phyloP scores from a whole-genome alignment of 2,113 vertebrate species.

The Thalassarche chlororhynchos region DNA sequence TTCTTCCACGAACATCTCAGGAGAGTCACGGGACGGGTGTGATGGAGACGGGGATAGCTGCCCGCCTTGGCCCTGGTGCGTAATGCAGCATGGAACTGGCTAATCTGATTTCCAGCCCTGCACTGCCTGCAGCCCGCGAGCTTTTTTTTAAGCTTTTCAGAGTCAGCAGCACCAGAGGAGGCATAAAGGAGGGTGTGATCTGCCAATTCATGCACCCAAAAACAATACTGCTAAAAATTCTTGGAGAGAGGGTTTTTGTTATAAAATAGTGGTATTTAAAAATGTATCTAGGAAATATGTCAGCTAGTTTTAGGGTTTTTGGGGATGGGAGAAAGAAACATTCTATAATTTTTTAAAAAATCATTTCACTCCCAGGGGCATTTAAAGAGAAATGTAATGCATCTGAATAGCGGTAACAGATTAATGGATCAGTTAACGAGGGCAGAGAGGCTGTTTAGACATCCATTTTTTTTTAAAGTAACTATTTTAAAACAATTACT shows the following conservation, averaged over 20 bases:
- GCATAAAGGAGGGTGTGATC: not conserved
- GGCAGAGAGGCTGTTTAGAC: not conserved
- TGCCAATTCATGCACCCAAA: not conserved
- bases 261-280: not conserved
- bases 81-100: not conserved
- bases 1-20: fast-evolving
- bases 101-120: not conserved
- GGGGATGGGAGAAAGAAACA: not conserved
- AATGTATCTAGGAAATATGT: not conserved
- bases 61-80: not conserved
- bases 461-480: not conserved
- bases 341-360: not conserved
- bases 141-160: not conserved
- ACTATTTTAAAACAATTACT: constrained; percentile 40
- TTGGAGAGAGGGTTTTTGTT: not conserved
- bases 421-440: constrained; percentile 12
- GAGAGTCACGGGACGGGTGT: not conserved
- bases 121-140: not conserved
- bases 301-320: not conserved
- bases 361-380: not conserved
- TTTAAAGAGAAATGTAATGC: not conserved
- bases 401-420: not conserved
- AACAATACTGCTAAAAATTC: not conserved
- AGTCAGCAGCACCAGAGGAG: not conserved
- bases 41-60: not conserved